Evolutionary conservation across 2,888 invertebrate genomes (phyloP), one percentile per base, ranked within the genome.

Genomic region (Electrophaes corylata): DNA sequence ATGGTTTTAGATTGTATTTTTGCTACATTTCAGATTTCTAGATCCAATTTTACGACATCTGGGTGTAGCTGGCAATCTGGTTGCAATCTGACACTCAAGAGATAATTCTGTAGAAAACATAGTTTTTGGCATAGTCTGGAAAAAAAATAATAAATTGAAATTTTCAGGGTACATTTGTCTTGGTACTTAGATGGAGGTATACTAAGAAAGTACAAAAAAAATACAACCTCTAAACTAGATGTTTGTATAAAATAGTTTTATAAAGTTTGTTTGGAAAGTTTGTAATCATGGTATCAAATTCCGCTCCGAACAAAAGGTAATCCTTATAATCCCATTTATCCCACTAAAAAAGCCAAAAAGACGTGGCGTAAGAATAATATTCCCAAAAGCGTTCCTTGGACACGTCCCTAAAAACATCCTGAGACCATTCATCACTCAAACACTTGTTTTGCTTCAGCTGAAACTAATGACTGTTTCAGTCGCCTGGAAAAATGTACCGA

Each of bases 1-100:
- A n/a, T 44, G 19, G 23, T 12, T 40, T 40, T 50, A 16, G 19
- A 50, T 54, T 41, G 33, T 39, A 44, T 43, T 55, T 35, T 44
- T 39, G 44, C 18, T 44, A 37, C 37, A 29, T 49, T 43, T n/a
- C 5, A 39, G 18, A 23, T 41, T 4, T n/a, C 4, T 40, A 18
- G 5, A 14, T 6, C 8, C 14, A 14, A 16, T 37, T 29, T 29
- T 10, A 29, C 6, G 26, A 6, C 2, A 1, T 29, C 26, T 29
- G 10, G 26, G 26, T 10, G 0, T 23, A 23, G 4, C 23, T 23
- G 12, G 33, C 2, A 33, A 4, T 12, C n/a, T n/a, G n/a, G n/a
- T n/a, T n/a, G n/a, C n/a, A n/a, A n/a, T n/a, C n/a, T n/a, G n/a
- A n/a, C n/a, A n/a, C n/a, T n/a, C n/a, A n/a, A n/a, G n/a, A n/a